These are phyloP conservation scores for Ichneumon xanthorius DNA, from an alignment of 2,888 invertebrate genomes.

Conservation along the genomic window DNA sequence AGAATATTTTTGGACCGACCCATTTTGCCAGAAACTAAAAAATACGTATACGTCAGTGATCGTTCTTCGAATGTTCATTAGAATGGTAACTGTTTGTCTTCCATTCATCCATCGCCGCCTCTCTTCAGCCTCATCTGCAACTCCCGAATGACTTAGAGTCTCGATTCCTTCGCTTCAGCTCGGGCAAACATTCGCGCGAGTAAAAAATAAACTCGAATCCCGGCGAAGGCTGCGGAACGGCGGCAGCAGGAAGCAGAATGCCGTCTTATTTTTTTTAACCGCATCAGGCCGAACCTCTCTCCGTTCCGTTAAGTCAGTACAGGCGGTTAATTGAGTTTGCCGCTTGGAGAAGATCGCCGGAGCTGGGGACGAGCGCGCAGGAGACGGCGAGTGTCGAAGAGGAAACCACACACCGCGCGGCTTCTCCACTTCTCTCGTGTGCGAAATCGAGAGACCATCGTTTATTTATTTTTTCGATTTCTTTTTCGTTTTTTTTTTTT, in stretches of 20 bases:
- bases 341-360: conserved; percentile 60
- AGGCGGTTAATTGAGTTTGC: conserved; percentile 66
- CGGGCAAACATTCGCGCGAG: conserved; percentile 21
- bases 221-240: background rate
- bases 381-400: conserved; percentile 40
- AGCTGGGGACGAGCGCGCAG: conserved; percentile 21
- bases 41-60: background rate
- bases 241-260: background rate
- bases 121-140: background rate
- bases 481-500: background rate
- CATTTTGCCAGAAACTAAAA: background rate
- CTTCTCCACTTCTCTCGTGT: conserved; percentile 34
- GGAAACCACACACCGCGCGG: conserved; percentile 42
- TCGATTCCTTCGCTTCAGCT: conserved; percentile 23
- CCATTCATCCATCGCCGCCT: background rate
- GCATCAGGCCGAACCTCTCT: conserved; percentile 38
- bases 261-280: conserved; percentile 32
- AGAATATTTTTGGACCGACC: background rate
- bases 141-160: background rate
- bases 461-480: background rate
- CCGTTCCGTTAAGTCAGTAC: conserved; percentile 69
- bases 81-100: background rate
- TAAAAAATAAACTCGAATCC: conserved; percentile 57
- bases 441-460: conserved; percentile 43
- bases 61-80: background rate